Evolutionary conservation across 64 coral and sea anemone species (phyloP).

Genomic region (Astreopora myriophthalma): DNA sequence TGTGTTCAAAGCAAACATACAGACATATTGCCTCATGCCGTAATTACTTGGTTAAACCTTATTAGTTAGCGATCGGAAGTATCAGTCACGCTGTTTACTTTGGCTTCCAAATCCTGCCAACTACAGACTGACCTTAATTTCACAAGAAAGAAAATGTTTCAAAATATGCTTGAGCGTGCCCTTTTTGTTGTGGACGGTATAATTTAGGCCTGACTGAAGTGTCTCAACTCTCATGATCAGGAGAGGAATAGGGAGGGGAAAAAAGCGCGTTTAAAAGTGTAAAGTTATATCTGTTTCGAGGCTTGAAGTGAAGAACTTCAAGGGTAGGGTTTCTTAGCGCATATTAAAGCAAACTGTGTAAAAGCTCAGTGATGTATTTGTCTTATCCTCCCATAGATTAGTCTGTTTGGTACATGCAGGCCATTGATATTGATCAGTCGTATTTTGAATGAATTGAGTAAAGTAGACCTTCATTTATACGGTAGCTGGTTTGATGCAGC

Average conservation of each 20-base stretch:
- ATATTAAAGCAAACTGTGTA: background rate
- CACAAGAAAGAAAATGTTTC: background rate
- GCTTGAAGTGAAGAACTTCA: constrained; percentile 42
- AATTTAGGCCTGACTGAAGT: background rate
- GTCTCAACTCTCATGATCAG: background rate
- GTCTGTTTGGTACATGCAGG: background rate
- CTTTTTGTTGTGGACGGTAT: background rate
- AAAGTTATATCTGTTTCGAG: background rate
- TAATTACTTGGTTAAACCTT: constrained; percentile 97
- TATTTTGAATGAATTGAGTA: no score
- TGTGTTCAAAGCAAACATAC: constrained; percentile 74
- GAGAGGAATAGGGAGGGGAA: background rate
- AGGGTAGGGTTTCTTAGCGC: background rate
- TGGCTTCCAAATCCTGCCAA: constrained; percentile 63
- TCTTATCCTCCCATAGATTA: background rate
- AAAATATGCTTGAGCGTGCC: background rate
- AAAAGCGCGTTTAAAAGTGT: background rate
- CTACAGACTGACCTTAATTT: constrained; percentile 6
- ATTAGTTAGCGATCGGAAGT: constrained; percentile 85
- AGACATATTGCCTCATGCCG: constrained; percentile 74
- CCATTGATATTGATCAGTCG: background rate
- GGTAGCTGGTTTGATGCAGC: background rate
- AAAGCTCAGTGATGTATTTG: background rate
- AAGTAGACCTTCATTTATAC: background rate
- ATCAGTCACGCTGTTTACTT: constrained; percentile 77